These are phyloP conservation scores for Lucilia cuprina DNA, from an alignment of 1,140 invertebrate genomes.

Conservation along the genomic window DNA sequence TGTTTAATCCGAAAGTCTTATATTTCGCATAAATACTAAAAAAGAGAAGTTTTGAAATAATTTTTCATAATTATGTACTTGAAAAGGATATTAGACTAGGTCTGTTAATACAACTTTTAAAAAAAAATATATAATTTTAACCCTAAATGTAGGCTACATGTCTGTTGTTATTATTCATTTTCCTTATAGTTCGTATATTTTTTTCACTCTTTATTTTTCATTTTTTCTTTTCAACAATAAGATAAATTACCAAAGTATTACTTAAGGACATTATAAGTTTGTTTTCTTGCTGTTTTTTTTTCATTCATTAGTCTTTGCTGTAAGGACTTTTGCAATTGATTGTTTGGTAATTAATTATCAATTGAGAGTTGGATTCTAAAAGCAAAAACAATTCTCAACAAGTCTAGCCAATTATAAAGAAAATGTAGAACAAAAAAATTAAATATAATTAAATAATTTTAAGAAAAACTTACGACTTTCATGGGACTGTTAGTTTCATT, in stretches of 20 bases:
- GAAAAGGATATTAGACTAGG: not conserved
- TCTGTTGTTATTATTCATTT: no score
- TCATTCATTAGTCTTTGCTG: not conserved
- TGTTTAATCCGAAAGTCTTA: no score
- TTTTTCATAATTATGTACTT: not conserved
- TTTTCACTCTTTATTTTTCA: not conserved
- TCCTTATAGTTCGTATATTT: not conserved
- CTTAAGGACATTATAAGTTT: constrained; percentile 12
- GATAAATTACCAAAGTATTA: constrained; percentile 28
- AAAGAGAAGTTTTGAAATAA: no score
- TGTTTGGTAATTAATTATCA: constrained; percentile 11
- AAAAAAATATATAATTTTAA: not conserved
- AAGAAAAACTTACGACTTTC: not conserved
- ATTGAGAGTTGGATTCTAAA: not conserved
- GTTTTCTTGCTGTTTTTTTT: not conserved
- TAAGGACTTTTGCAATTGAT: constrained; percentile 7
- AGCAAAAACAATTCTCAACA: not conserved
- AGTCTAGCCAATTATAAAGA: not conserved
- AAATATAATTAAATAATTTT: not conserved
- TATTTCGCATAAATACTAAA: no score
- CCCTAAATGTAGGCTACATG: not conserved
- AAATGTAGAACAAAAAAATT: not conserved
- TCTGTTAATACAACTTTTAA: not conserved
- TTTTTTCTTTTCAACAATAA: constrained; percentile 18
- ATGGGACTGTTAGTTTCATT: not conserved